Conservation (phyloP, 2,888 invertebrate genomes). For the Leptura quadrifasciata region DNA sequence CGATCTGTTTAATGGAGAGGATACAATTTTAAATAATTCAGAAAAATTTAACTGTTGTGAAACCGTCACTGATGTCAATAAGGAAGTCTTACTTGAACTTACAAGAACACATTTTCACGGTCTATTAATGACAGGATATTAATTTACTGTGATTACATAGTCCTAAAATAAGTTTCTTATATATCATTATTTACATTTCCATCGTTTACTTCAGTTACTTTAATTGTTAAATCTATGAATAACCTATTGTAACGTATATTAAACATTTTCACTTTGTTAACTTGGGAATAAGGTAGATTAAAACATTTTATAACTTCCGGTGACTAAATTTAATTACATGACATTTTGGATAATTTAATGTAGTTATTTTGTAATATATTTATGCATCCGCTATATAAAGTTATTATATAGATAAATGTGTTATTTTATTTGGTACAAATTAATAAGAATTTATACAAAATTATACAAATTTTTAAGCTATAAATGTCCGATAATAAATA, state of each 20-base stretch:
- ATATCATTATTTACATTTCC: conserved; percentile 1
- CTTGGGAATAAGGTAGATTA: conserved; percentile 22
- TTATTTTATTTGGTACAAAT: conserved; percentile 33
- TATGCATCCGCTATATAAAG: conserved; percentile 48
- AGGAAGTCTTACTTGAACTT: conserved; percentile 12
- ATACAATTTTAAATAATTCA: conserved; percentile 12
- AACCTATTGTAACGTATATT: conserved; percentile 13
- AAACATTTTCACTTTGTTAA: conserved; percentile 34
- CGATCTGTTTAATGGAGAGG: background rate
- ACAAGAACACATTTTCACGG: conserved; percentile 33
- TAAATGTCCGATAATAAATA: conserved; percentile 56
- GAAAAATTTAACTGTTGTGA: conserved; percentile 17
- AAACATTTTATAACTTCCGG: conserved; percentile 58
- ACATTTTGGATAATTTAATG: conserved; percentile 47
- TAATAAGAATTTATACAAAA: conserved; percentile 36
- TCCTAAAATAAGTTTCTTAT: conserved; percentile 8
- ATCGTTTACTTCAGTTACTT: conserved; percentile 5
- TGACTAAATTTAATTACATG: conserved; percentile 56
- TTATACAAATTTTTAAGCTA: conserved; percentile 34
- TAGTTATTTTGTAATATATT: conserved; percentile 49
- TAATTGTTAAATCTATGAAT: conserved; percentile 5
- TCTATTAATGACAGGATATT: conserved; percentile 37
- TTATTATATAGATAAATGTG: conserved; percentile 8
- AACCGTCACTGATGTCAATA: conserved; percentile 25
- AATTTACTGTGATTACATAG: conserved; percentile 8